phyloP scores from a whole-genome alignment of 2,113 vertebrate species.

The Mugil cephalus region DNA sequence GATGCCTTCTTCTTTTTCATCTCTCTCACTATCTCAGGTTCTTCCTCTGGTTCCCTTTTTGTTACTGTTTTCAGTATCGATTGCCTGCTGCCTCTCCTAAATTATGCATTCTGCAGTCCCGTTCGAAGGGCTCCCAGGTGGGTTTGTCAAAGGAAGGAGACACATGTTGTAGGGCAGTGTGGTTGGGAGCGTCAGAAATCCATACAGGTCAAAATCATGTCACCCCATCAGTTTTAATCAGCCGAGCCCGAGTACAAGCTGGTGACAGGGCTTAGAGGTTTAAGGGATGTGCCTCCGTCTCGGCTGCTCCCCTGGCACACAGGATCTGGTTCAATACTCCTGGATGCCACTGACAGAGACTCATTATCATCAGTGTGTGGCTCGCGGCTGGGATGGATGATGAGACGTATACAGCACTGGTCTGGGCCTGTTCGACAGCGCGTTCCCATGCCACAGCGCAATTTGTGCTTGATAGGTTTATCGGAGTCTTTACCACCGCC shows the following conservation, averaged over 20 bases:
- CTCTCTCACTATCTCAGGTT: slow-evolving; percentile 1
- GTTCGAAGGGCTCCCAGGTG: slow-evolving; percentile 71
- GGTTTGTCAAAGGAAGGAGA: slow-evolving; percentile 73
- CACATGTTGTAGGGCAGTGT: slow-evolving; percentile 72
- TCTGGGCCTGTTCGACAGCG: slow-evolving; percentile 38
- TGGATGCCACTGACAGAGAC: slow-evolving; percentile 61
- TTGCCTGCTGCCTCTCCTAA: slow-evolving; percentile 74
- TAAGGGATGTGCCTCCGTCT: slow-evolving; percentile 54
- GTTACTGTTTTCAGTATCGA: slow-evolving; percentile 76
- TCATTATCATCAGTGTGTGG: slow-evolving; percentile 73
- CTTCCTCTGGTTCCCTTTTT: slow-evolving; percentile 29
- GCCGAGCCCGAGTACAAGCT: slow-evolving; percentile 54
- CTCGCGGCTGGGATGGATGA: slow-evolving; percentile 54
- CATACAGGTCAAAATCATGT: slow-evolving; percentile 80
- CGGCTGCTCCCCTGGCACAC: slow-evolving; percentile 58
- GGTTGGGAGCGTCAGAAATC: slow-evolving; percentile 75
- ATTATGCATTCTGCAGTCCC: slow-evolving; percentile 79
- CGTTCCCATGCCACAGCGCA: slow-evolving; percentile 39
- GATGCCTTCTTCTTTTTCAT: slow-evolving; percentile 14
- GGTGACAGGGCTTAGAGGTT: slow-evolving; percentile 68
- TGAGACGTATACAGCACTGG: slow-evolving; percentile 40
- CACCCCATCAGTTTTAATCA: slow-evolving; percentile 80
- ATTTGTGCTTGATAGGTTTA: slow-evolving; percentile 52
- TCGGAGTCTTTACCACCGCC: slow-evolving; percentile 15
- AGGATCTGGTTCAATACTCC: slow-evolving; percentile 71